These are phyloP conservation scores for Macrochelys suwanniensis DNA, from an alignment of 2,797 vertebrate species.

Conservation along the genomic window DNA sequence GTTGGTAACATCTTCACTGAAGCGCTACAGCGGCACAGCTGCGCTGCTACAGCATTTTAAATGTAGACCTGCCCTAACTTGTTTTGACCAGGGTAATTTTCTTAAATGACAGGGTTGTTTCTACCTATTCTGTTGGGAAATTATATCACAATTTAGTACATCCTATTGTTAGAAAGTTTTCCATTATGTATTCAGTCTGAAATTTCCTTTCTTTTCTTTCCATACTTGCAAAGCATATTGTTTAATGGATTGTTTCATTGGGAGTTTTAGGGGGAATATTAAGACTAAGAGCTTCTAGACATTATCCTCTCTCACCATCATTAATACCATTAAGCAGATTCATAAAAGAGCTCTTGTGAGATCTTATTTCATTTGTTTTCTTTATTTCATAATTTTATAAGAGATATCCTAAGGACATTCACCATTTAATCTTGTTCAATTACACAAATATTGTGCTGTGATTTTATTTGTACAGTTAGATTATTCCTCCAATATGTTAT, in stretches of 20 bases:
- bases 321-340: not conserved
- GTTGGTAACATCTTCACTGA: not conserved
- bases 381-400: conserved; percentile 20
- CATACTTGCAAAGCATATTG: not conserved
- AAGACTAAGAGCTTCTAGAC: not conserved
- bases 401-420: not conserved
- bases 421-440: not conserved
- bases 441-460: not conserved
- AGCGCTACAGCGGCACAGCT: not conserved
- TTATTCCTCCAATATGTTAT: not conserved
- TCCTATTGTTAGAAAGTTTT: not conserved
- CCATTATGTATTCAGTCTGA: not conserved
- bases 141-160: not conserved
- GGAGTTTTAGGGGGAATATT: not conserved
- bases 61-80: not conserved
- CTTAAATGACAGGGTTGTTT: not conserved
- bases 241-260: not conserved
- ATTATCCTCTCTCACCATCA: not conserved
- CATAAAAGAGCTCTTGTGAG: not conserved
- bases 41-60: not conserved
- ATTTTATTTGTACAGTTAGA: conserved; percentile 16
- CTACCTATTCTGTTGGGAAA: not conserved
- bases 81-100: not conserved
- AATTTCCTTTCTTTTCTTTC: not conserved
- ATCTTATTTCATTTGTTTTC: conserved; percentile 12